Base-by-base conservation (phyloP, 2,113 vertebrate species). In the Melierax canorus region DNA sequence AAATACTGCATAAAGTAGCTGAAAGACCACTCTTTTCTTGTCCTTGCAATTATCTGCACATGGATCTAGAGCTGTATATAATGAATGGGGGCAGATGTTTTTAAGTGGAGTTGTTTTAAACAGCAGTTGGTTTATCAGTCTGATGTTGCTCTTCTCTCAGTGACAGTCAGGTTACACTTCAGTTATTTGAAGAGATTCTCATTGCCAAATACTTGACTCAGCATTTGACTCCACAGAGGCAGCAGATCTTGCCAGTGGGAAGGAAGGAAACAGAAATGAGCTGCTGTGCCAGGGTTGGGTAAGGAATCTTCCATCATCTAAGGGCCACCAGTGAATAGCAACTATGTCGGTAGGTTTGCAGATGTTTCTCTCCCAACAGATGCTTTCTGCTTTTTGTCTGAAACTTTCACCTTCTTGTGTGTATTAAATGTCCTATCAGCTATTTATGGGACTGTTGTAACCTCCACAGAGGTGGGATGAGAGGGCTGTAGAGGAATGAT, bases 1-100 rank as follows among this genome's bases (percentile, higher is more conserved):
- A 91, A 94, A 88, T 93, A 55, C 59, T 56, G 36, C 83, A 36
- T 76, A 23, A 88, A 96, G 78, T 77, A 85, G 90, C 88, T 92
- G 88, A 78, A 94, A 89, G 78, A 89, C 64, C 69, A 8, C 59
- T 83, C 59, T 88, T 55, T 80, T 43, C 76, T 55, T 88, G 73
- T 30, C 77, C 95, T 85, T 87, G 93, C 58, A 64, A 76, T 26
- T 94, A 75, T 17, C 68, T 93, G 62, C 72, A 34, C 36, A 1
- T 73, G 75, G 51, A 83, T 95, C 59, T 74, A 59, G 69, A 73
- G 85, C 79, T 71, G 48, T 82, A 24, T 30, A 4, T 72, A 72
- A 32, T 75, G 66, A 95, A 60, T 5, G 5, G 59, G 64, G 88
- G 41, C 71, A 90, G 71, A 72, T 93, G 71, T 56, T 95, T 90